Base-by-base conservation (phyloP, 2,888 invertebrate species). In the Amorpha juglandis region DNA sequence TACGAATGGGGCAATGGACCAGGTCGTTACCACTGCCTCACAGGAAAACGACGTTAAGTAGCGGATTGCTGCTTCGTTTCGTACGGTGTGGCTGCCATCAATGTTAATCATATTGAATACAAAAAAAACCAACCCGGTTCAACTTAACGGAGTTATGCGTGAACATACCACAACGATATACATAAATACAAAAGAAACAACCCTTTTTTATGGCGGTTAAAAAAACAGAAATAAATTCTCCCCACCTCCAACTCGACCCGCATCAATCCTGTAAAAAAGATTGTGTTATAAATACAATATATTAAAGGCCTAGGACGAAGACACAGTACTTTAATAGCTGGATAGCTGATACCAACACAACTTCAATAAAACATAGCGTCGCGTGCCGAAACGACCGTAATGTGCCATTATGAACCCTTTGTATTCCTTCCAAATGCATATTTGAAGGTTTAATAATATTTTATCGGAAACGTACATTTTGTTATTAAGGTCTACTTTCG, bases 291-390 rank as follows among this genome's bases (percentile, higher is more conserved):
- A 45, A 19, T 16, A n/a, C 19, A 19, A 58, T 35, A 35, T 9
- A 33, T 33, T 6, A 12, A 33, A 42, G 19, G 35, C 38, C 11
- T 55, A 58, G 16, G 19, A 33, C 53, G 38, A 38, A 38, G 12
- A 58, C 58, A 42, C 42, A 38, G 42, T 58, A 19, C 42, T 42
- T 16, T 58, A 42, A 58, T 58, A 19, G 58, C 19, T 19, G 11
- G 38, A 58, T 58, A 58, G 58, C 19, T 55, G 55, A 55, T 55
- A 55, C 55, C n/a, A 19, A 35, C 55, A 55, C 35, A 19, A 58
- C 58, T 42, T 42, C 58, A 58, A 58, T 58, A 58, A 58, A 58
- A 58, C 42, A 19, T 42, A 11, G 11, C 19, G 19, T 58, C 58
- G 58, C 58, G 33, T 53, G 53, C 14, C 38, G 42, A 19, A 58